These are phyloP conservation scores for Arizona elegans DNA, from an alignment of 2,113 vertebrate genomes.

Conservation along the genomic window DNA sequence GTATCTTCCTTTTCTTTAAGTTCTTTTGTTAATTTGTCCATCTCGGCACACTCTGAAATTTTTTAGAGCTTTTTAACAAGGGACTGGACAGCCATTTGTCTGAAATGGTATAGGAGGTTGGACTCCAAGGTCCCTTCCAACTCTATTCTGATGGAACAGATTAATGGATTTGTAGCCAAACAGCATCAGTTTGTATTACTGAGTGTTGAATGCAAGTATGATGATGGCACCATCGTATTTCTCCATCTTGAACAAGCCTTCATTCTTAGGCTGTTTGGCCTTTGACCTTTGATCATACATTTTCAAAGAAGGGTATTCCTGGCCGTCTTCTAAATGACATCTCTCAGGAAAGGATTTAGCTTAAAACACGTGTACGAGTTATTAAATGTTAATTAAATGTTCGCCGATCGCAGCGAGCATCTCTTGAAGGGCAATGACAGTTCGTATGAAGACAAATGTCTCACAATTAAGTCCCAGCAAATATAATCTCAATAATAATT, in stretches of 20 bases:
- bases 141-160: not conserved
- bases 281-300: not conserved
- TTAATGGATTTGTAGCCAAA: constrained; percentile 24
- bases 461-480: constrained; percentile 69
- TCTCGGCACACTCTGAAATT: no score
- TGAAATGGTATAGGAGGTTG: not conserved
- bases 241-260: not conserved
- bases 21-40: no score
- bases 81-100: no score
- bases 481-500: constrained; percentile 71
- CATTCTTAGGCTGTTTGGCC: constrained; percentile 20
- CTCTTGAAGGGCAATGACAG: constrained; percentile 67
- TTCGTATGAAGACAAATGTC: constrained; percentile 76
- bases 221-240: not conserved
- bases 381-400: constrained; percentile 79
- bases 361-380: constrained; percentile 72
- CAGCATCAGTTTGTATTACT: constrained; percentile 29
- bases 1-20: no score
- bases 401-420: constrained; percentile 73
- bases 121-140: no score
- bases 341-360: constrained; percentile 68
- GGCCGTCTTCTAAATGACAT: constrained; percentile 64
- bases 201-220: constrained; percentile 20
- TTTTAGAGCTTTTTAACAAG: no score
- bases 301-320: constrained; percentile 49